Evolutionary conservation across 2,113 vertebrate species (phyloP).

Genomic region (Sakesphorus luctuosus): DNA sequence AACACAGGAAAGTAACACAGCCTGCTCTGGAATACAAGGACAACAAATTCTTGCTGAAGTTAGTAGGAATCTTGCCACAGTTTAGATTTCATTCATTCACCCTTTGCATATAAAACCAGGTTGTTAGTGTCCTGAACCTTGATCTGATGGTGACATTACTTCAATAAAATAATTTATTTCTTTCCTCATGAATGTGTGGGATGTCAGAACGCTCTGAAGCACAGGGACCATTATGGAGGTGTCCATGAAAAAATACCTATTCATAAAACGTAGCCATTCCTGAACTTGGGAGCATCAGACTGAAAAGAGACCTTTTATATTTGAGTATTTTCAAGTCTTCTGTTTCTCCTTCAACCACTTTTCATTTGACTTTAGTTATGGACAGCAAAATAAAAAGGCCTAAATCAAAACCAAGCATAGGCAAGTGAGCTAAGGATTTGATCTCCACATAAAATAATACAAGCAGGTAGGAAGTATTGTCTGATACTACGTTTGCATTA

Average conservation of each 20-base stretch:
- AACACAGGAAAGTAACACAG: background rate
- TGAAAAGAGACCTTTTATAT: background rate
- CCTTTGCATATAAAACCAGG: background rate
- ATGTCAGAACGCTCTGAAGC: background rate
- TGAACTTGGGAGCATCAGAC: background rate
- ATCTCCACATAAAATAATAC: background rate
- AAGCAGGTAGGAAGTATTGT: background rate
- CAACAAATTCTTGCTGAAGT: background rate
- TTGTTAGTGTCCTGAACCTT: background rate
- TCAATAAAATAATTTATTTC: background rate
- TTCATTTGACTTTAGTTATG: background rate
- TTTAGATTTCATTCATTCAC: background rate
- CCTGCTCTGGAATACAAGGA: background rate
- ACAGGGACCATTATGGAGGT: background rate
- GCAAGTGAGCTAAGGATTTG: background rate
- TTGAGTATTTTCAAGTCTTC: background rate
- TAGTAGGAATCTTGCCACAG: background rate
- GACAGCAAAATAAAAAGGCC: background rate
- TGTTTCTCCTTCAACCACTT: background rate
- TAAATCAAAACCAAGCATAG: background rate
- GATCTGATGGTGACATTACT: background rate
- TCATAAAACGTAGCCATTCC: background rate
- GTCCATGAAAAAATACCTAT: background rate
- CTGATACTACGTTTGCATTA: background rate
- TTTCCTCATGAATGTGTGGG: background rate